Conservation (phyloP, 35 echinoderm and acorn worm species). For the Lytechinus variegatus region DNA sequence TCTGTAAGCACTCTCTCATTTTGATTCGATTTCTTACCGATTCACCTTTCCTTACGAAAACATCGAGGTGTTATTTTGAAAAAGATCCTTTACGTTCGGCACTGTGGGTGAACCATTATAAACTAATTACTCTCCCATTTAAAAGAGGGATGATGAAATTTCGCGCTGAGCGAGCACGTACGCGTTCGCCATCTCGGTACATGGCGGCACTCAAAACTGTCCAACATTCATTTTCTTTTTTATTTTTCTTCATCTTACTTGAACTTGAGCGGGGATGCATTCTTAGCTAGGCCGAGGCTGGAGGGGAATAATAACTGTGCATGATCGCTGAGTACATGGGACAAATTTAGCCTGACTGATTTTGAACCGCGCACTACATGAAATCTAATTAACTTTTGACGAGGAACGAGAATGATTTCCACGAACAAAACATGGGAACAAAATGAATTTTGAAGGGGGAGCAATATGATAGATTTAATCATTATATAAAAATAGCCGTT, state of each 20-base stretch:
- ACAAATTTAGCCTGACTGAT: conserved; percentile 25
- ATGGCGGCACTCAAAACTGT: background rate
- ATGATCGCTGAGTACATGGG: conserved; percentile 20
- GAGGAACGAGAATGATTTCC: conserved; percentile 10
- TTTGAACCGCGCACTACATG: background rate
- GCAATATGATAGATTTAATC: conserved; percentile 11
- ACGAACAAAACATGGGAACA: background rate
- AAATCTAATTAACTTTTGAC: conserved; percentile 35
- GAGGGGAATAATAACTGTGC: conserved; percentile 29
- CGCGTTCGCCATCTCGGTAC: background rate
- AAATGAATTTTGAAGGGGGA: background rate
- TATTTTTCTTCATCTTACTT: background rate
- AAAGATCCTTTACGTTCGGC: conserved; percentile 27
- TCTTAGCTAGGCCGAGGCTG: background rate
- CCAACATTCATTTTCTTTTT: background rate
- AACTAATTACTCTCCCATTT: conserved; percentile 36
- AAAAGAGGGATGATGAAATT: background rate
- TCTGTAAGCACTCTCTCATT: background rate
- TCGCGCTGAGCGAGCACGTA: conserved; percentile 19
- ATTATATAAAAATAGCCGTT: background rate
- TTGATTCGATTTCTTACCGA: conserved; percentile 30
- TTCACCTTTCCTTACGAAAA: conserved; percentile 36
- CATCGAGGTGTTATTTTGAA: conserved; percentile 31
- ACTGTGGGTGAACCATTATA: conserved; percentile 44
- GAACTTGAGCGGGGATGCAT: background rate